Evolutionary conservation across 2,797 vertebrate species (phyloP).

Genomic region (Sebastes kiyomatsui): DNA sequence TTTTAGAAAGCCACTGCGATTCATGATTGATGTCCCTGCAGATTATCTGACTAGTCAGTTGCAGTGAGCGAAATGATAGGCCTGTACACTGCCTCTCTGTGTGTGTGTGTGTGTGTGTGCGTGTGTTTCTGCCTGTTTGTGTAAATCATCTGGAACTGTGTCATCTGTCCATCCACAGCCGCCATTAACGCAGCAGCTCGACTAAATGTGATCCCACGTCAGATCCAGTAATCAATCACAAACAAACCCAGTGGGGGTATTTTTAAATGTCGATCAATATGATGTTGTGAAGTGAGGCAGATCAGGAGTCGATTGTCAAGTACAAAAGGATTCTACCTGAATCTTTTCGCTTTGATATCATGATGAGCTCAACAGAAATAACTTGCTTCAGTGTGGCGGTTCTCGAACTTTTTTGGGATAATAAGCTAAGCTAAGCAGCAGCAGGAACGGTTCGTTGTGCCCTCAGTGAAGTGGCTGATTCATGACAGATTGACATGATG

Average conservation of each 20-base stretch:
- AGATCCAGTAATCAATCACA: conserved; percentile 31
- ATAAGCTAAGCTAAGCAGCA: too few species aligned
- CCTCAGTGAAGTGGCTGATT: too few species aligned
- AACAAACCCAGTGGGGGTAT: conserved; percentile 21
- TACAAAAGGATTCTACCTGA: not conserved
- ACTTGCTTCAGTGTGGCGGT: not conserved
- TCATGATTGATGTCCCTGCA: conserved; percentile 32
- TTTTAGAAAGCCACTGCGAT: not conserved
- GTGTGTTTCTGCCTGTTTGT: not conserved
- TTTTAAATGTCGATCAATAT: conserved; percentile 27
- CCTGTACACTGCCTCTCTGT: not conserved
- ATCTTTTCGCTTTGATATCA: not conserved
- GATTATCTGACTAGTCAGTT: conserved; percentile 29
- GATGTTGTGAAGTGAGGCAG: not conserved
- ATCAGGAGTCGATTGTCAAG: not conserved
- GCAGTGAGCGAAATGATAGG: conserved; percentile 8
- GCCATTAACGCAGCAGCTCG: conserved; percentile 11
- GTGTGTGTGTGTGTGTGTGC: not conserved
- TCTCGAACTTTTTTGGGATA: too few species aligned
- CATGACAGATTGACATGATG: too few species aligned
- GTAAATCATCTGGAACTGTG: conserved; percentile 3
- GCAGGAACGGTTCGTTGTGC: too few species aligned
- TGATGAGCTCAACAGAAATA: not conserved
- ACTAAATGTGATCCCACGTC: not conserved
- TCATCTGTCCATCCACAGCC: conserved; percentile 18